Percentiles rank a stretch among this genome's conserved stretches.
phyloP scores from a whole-genome alignment of 2,888 invertebrate genomes.

The Antheraea yamamai region DNA sequence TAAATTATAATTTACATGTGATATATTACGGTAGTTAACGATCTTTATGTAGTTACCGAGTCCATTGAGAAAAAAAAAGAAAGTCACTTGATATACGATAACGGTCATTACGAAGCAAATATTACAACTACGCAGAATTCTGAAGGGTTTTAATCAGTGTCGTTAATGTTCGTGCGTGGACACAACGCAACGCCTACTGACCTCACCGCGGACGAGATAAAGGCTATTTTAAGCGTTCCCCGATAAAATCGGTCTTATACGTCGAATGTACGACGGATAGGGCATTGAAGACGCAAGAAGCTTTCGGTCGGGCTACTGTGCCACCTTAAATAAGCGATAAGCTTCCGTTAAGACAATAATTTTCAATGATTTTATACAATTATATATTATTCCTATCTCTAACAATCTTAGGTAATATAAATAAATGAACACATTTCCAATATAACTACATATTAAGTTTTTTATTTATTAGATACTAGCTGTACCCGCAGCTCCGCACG shows the following conservation, averaged over 20 bases:
- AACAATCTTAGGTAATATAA: not conserved
- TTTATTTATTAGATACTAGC: too few relatives aligned
- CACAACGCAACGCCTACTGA: slow-evolving; percentile 65
- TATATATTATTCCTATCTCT: not conserved
- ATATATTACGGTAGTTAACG: not conserved
- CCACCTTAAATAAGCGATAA: slow-evolving; percentile 28
- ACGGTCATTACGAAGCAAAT: slow-evolving; percentile 47
- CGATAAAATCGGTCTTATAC: slow-evolving; percentile 71
- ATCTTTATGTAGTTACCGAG: slow-evolving; percentile 20
- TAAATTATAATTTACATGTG: not conserved
- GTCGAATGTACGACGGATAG: slow-evolving; percentile 68
- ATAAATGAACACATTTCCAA: not conserved
- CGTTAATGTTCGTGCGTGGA: slow-evolving; percentile 64
- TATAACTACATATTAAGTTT: too few relatives aligned
- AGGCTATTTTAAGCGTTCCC: slow-evolving; percentile 72
- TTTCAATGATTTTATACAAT: not conserved
- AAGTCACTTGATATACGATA: slow-evolving; percentile 39
- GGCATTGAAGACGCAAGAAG: slow-evolving; percentile 71
- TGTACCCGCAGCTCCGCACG: too few relatives aligned
- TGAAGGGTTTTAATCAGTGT: slow-evolving; percentile 61
- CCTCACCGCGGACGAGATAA: slow-evolving; percentile 77
- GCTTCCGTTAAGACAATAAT: slow-evolving; percentile 10
- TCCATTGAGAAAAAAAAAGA: slow-evolving; percentile 33
- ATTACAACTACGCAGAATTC: slow-evolving; percentile 46
- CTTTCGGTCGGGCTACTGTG: slow-evolving; percentile 48